A percentile compares a stretch with the other conserved stretches of the same genome.
Conservation (phyloP, 1,140 invertebrate genomes). For the Telenomus remus region DNA sequence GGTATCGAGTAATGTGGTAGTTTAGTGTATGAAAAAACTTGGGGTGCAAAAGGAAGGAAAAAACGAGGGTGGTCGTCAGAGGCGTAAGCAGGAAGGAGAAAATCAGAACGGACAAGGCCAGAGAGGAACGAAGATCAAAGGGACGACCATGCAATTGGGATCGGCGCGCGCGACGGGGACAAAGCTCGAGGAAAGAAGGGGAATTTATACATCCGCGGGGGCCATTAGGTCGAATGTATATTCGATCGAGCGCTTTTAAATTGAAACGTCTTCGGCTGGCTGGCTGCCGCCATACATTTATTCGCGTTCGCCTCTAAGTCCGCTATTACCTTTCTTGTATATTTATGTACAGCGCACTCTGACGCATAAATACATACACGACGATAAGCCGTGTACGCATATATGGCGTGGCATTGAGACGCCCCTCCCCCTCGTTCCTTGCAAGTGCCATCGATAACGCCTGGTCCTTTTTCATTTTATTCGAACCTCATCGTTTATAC, state of each 20-base stretch:
- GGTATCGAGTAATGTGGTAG: too few relatives aligned
- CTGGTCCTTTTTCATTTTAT: conserved; percentile 46
- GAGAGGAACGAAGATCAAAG: conserved; percentile 42
- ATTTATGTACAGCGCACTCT: conserved; percentile 40
- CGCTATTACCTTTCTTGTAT: conserved; percentile 52
- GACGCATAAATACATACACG: conserved; percentile 52
- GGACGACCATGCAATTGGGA: conserved; percentile 31
- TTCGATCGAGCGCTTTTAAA: conserved; percentile 63
- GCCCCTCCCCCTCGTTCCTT: conserved; percentile 10
- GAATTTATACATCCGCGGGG: conserved; percentile 62
- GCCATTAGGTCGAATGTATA: conserved; percentile 66
- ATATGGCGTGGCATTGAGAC: conserved; percentile 42
- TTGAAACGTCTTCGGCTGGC: conserved; percentile 62
- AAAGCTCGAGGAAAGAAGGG: conserved; percentile 8
- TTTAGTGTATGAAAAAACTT: too few relatives aligned
- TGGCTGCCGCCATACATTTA: conserved; percentile 44
- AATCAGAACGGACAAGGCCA: conserved; percentile 35
- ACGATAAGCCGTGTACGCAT: conserved; percentile 40
- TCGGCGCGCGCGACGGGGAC: conserved; percentile 22
- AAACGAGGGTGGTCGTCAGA: conserved; percentile 1
- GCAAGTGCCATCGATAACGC: conserved; percentile 31
- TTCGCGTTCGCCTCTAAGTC: conserved; percentile 42
- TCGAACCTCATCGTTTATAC: conserved; percentile 42
- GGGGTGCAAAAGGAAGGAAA: background rate
- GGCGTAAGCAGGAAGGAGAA: conserved; percentile 33